Evolutionary conservation across 2,113 vertebrate species (phyloP), one percentile per base, ranked within the genome.

Genomic region (Leucoraja erinaceus): DNA sequence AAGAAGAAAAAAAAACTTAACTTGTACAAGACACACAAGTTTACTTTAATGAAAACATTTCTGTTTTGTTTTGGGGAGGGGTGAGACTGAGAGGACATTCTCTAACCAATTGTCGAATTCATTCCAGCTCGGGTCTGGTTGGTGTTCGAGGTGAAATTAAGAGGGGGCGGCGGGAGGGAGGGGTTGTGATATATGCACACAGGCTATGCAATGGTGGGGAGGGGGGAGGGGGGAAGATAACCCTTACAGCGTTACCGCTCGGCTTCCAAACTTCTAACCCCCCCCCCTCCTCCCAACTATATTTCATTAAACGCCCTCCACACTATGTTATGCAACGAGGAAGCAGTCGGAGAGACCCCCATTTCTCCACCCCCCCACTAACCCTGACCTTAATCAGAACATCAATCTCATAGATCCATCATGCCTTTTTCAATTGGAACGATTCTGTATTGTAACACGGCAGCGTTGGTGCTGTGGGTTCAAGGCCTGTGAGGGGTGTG

Each of bases 121-220:
- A 61, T 11, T n/a, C 56, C 25, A 86, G 22, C 25, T 4, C 28
- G 11, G 81, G 56, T 56, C 56, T 47, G 38, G 38, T 47, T 0
- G 38, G 38, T 47, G 38, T 47, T 47, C 1, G 38, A 47, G 38
- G 38, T 47, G 38, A 47, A 0, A 47, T 47, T 47, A 47, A 47
- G 38, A 47, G 38, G 38, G 38, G 38, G 38, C 38, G 3, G 38
- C 0, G 66, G 66, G 56, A 59, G 12, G 81, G 81, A n/a, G 81
- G 79, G 47, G 47, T 47, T 68, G 66, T 6, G 16, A 47, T 47
- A n/a, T 61, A 59, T 86, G 3, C 10, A 61, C 28, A 61, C 81
- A 86, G 81, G 81, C 81, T 86, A 86, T 86, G 81, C 81, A 86
- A 86, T 86, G 81, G 81, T 59, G 66, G 66, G 66, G 5, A 9